Conservation (phyloP, 2,797 vertebrate genomes). For the Iguana delicatissima region DNA sequence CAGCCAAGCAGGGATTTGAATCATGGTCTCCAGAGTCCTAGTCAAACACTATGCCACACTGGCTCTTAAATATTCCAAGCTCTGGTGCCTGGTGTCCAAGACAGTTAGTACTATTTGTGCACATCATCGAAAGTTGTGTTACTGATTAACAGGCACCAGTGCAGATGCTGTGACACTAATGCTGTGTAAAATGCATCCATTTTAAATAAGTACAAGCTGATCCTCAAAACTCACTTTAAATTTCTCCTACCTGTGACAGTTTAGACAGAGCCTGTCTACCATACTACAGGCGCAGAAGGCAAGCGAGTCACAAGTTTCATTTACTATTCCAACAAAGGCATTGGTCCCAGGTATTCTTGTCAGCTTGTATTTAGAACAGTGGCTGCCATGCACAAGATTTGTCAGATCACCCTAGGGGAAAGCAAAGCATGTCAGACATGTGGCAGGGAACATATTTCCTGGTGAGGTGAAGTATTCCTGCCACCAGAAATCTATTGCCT, state of each 20-base stretch:
- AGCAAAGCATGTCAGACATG: accelerated
- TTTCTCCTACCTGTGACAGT: conserved; percentile 92
- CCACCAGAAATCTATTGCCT: background rate
- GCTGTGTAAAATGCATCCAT: background rate
- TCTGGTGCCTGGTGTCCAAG: background rate
- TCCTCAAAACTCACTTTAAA: accelerated
- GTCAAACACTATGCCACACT: too few relatives aligned
- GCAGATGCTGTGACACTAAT: too few relatives aligned
- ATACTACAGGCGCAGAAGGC: conserved; percentile 99
- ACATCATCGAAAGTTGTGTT: background rate
- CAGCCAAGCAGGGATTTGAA: too few relatives aligned
- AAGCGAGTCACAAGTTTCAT: conserved; percentile 96
- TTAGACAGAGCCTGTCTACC: conserved; percentile 97
- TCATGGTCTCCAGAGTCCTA: too few relatives aligned
- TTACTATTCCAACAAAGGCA: conserved; percentile 96
- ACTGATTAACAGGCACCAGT: too few relatives aligned
- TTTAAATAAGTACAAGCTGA: background rate
- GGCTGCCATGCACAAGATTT: conserved; percentile 97
- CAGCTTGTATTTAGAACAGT: conserved; percentile 96
- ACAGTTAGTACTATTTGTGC: background rate
- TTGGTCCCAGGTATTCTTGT: conserved; percentile 96
- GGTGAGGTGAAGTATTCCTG: background rate
- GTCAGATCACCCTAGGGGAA: conserved; percentile 92
- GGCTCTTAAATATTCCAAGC: too few relatives aligned
- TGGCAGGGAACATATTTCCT: accelerated